Base-by-base conservation (phyloP, 23 tunicate genomes). In the Ciona savignyi region DNA sequence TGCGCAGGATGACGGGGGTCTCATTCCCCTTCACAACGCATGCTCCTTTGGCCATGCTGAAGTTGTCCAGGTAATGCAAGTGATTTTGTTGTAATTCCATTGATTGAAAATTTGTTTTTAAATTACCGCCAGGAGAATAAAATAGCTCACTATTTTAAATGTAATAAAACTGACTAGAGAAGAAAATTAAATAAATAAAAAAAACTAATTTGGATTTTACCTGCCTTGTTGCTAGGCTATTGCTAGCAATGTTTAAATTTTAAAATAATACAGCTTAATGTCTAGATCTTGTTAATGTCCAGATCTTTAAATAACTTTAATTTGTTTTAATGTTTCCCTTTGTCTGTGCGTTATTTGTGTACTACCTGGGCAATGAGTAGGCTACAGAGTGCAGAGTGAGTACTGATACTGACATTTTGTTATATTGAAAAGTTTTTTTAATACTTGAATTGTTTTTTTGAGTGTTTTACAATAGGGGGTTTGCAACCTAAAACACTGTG, bases 41-140 rank as follows among this genome's bases (percentile, higher is more conserved):
- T 94, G 99, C 48, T 94, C 99, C 4, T 94, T 94, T 72, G 99
- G 99, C 20, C 99, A 94, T 79, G 99, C 99, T 60, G 99, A 94
- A 74, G 99, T 94, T 21, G 99, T 94, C 29, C 83, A 76, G 77
- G 97, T 91, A 67, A 79, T 2, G 27, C 1, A 24, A 73, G 22
- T 49, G 6, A 27, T 27, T 27, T n/a, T 68, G 20, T 68, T 25
- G 34, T 28, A n/a, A n/a, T n/a, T n/a, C n/a, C n/a, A 15, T 49
- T 49, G 20, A 11, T 49, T 49, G 61, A 49, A 49, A 49, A 49
- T 20, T 20, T 49, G 20, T 49, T 49, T 20, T 49, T 49, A 49
- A 15, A 49, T 49, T 11, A 49, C 61, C 61, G 19, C 20, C 20
- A 49, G 20, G n/a, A 49, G 20, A 49, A 49, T 49, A 49, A 11